Evolutionary conservation across 1,140 invertebrate genomes (phyloP), one percentile per base, ranked within the genome.

Genomic region (Cardiocondyla obscurior): DNA sequence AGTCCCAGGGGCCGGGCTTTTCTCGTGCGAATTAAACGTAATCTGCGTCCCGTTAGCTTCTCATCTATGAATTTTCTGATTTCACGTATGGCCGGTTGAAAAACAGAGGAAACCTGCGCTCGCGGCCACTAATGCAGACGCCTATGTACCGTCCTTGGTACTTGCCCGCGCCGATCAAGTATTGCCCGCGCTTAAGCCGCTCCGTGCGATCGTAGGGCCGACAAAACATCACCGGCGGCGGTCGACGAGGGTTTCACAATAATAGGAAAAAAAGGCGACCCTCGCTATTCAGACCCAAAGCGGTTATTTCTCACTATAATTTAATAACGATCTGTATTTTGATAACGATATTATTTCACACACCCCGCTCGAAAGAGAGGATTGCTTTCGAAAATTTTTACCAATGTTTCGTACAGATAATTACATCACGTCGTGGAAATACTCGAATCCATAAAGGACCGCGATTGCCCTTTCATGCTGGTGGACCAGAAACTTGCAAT

Each of bases 71-170:
- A 53, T 82, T 49, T 25, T n/a, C 33, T 57, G 73, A 70, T 79
- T 67, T 87, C 19, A 44, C 7, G 16, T 64, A 25, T 28, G 36
- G 55, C n/a, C 19, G 33, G 67, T 44, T n/a, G 60, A 70, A 83
- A 86, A 84, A 62, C 36, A 65, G 76, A 60, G 70, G 82, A 88
- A 88, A 72, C 42, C 19, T 19, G 6, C 12, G 14, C 22, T 30
- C 25, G 83, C 64, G 79, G 73, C 86, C 90, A 91, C 88, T 67
- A 74, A 67, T 89, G 87, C 82, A 89, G 67, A 46, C 90, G 86
- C 90, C 87, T 88, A 91, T 89, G 90, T 79, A 58, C 67, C 87
- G 91, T 91, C 90, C 88, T 91, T 91, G 90, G 89, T 86, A 89
- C 84, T 84, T 69, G 62, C 64, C 69, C 58, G 58, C 33, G 83